Conservation (phyloP, 2,797 vertebrate species). For the Glossophaga mutica region DNA sequence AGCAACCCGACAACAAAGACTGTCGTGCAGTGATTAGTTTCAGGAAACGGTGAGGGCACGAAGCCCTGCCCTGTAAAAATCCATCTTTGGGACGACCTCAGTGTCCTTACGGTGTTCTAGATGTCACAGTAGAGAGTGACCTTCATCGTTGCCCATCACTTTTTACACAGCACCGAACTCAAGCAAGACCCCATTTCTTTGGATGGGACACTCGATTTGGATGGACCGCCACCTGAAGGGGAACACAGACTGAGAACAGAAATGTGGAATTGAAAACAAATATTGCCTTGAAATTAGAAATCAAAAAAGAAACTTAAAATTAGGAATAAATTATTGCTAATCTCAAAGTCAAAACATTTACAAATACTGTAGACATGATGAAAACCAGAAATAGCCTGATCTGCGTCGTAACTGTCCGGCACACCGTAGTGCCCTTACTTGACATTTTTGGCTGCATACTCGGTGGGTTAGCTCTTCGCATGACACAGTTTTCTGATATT, state of each 20-base stretch:
- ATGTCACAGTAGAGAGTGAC: not conserved
- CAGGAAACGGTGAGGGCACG: not conserved
- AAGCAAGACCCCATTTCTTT: not conserved
- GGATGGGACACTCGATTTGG: not conserved
- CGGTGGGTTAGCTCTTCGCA: not conserved
- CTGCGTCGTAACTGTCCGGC: not conserved
- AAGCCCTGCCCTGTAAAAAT: not conserved
- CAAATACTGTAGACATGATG: not conserved
- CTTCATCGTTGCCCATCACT: not conserved
- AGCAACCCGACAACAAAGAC: not conserved
- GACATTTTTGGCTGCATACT: not conserved
- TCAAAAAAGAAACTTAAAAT: not conserved
- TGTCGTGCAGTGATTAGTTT: not conserved
- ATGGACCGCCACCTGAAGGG: not conserved
- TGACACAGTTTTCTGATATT: not conserved
- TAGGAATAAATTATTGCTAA: not conserved
- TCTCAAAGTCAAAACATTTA: not conserved
- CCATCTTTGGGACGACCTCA: not conserved
- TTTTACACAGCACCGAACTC: not conserved
- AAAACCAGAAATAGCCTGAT: not conserved
- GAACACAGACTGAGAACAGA: not conserved
- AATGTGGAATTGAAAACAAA: not conserved
- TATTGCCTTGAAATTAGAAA: not conserved
- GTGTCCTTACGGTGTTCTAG: too few relatives aligned
- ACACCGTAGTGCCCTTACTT: not conserved